Percentiles rank a stretch among this genome's conserved stretches.
phyloP scores from a whole-genome alignment of 2,888 invertebrate species.

The Eueremaeus valkanovi region DNA sequence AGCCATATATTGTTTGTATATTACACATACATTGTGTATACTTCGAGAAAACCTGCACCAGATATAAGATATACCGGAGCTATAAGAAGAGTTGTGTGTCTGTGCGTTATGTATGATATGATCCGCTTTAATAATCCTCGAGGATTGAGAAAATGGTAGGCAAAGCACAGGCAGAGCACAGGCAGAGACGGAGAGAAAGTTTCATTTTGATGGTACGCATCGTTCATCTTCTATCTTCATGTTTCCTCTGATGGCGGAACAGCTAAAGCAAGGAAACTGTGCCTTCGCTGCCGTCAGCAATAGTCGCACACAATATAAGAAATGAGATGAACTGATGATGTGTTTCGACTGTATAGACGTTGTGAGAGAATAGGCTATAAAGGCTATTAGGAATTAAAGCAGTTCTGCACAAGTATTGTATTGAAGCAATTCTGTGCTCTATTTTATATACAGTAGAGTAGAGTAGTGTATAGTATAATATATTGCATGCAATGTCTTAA shows the following conservation, averaged over 20 bases:
- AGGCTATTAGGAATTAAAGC: conserved; percentile 14
- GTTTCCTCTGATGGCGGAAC: conserved; percentile 31
- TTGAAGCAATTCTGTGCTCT: neutral
- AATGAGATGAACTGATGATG: conserved; percentile 11
- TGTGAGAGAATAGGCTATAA: neutral
- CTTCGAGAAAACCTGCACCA: neutral
- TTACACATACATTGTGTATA: neutral
- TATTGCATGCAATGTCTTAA: neutral
- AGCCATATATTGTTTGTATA: conserved; percentile 8
- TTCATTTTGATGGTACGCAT: conserved; percentile 10
- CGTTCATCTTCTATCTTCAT: conserved; percentile 8
- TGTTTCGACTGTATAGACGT: neutral
- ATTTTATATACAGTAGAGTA: too few species aligned
- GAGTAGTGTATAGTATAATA: neutral
- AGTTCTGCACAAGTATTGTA: neutral
- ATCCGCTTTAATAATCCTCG: conserved; percentile 24
- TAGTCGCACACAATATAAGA: neutral
- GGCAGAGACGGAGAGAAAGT: conserved; percentile 25
- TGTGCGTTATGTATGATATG: conserved; percentile 8
- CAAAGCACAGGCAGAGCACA: neutral
- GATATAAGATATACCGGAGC: conserved; percentile 2
- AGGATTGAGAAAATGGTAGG: conserved; percentile 26
- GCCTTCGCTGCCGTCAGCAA: neutral
- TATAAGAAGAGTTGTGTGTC: neutral
- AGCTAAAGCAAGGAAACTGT: neutral